Percentiles rank a stretch among this genome's conserved stretches.
Evolutionary conservation across 2,888 invertebrate genomes (phyloP).

Genomic region (Conomelus anceps): DNA sequence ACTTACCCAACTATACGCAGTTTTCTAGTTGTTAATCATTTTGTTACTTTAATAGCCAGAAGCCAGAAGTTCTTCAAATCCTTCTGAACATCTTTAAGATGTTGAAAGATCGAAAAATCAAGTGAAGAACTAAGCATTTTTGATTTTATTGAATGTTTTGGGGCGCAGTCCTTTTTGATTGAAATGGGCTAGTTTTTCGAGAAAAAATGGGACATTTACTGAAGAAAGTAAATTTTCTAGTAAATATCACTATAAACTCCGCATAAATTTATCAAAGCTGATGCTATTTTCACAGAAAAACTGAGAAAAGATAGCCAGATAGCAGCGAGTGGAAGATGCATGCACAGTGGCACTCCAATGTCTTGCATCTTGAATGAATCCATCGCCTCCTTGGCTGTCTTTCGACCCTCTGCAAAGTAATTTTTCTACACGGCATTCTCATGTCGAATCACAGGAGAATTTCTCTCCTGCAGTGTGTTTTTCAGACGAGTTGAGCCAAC

Average conservation of each 20-base stretch:
- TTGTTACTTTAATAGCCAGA: too few species aligned
- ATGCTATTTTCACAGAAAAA: neutral
- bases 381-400: neutral
- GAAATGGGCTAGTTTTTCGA: too few species aligned
- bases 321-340: neutral
- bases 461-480: neutral
- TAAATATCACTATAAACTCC: neutral
- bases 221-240: too few species aligned
- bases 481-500: neutral
- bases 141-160: too few species aligned
- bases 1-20: too few species aligned
- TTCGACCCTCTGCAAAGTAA: neutral
- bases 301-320: neutral
- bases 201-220: too few species aligned
- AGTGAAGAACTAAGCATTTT: too few species aligned
- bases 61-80: too few species aligned
- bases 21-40: too few species aligned
- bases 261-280: neutral
- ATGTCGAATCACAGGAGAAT: neutral
- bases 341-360: neutral
- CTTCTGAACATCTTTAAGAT: too few species aligned
- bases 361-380: neutral
- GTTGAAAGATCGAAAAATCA: too few species aligned
- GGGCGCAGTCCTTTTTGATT: too few species aligned
- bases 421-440: neutral